phyloP scores from a whole-genome alignment of 2,888 invertebrate genomes.

The Meteorus colon region DNA sequence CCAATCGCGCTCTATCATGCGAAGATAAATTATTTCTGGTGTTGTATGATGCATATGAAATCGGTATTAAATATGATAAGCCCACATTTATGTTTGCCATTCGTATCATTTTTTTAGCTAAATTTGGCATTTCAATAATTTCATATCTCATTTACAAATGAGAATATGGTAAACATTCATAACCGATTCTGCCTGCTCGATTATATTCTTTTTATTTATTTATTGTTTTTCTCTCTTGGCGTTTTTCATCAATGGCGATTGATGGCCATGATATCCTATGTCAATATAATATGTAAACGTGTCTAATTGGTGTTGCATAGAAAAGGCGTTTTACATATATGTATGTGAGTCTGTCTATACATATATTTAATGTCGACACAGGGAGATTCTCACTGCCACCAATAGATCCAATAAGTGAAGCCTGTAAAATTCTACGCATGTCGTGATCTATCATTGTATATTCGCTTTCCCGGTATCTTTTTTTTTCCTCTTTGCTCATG shows the following conservation, averaged over 20 bases:
- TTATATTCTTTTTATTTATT: not conserved
- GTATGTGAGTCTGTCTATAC: no score
- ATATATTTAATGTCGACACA: not conserved
- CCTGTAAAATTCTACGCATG: slow-evolving; percentile 57
- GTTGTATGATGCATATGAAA: slow-evolving; percentile 1
- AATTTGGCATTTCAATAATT: not conserved
- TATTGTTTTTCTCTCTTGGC: not conserved
- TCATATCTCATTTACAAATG: not conserved
- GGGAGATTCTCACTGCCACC: not conserved
- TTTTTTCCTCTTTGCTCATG: slow-evolving; percentile 47
- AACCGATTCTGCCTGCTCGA: not conserved
- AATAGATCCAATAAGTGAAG: slow-evolving; percentile 64
- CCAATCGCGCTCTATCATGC: not conserved
- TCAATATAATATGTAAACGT: not conserved
- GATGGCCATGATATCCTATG: slow-evolving; percentile 3
- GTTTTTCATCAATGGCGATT: not conserved
- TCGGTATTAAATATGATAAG: slow-evolving; percentile 1
- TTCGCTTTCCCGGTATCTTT: slow-evolving; percentile 52
- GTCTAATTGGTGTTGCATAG: not conserved
- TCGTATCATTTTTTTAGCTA: not conserved
- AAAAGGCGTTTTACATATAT: not conserved
- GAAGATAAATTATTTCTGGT: slow-evolving; percentile 5
- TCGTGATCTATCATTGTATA: slow-evolving; percentile 38
- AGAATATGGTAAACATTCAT: not conserved
- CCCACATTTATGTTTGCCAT: not conserved